Evolutionary conservation across 2,113 vertebrate species (phyloP).

Genomic region (Calidris pugnax): DNA sequence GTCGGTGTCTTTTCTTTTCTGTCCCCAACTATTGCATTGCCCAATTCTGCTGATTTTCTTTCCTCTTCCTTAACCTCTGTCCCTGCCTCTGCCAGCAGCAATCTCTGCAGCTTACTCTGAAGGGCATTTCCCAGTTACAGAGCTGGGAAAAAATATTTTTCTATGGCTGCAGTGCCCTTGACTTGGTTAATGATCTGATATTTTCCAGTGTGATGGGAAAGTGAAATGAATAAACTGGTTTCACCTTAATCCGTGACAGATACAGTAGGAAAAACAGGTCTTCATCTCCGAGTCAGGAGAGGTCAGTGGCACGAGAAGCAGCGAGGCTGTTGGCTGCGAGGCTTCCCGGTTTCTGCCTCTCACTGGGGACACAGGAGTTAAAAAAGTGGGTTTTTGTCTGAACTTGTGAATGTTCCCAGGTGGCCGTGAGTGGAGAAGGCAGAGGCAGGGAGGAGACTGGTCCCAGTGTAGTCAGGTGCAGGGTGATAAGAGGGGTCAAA

Average conservation of each 20-base stretch:
- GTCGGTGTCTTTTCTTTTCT: accelerated
- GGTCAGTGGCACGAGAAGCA: not conserved
- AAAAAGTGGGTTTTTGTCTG: not conserved
- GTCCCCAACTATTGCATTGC: not conserved
- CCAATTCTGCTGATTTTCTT: not conserved
- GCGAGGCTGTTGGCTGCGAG: accelerated
- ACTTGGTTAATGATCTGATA: accelerated
- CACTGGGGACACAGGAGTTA: not conserved
- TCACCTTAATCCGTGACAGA: not conserved
- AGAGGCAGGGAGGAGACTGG: not conserved
- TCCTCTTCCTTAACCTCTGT: not conserved
- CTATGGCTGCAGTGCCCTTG: not conserved
- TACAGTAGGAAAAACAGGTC: not conserved
- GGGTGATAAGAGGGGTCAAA: not conserved
- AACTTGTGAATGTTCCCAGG: not conserved
- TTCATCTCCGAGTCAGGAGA: not conserved
- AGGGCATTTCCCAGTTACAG: not conserved
- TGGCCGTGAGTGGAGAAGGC: accelerated
- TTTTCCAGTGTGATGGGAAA: not conserved
- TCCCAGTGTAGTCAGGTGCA: not conserved
- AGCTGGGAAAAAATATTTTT: not conserved
- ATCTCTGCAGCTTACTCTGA: not conserved
- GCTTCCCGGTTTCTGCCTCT: not conserved
- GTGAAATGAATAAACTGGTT: not conserved
- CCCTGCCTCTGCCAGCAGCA: not conserved